Conservation (phyloP, 2,888 invertebrate species). For the Stenodema calcarata region DNA sequence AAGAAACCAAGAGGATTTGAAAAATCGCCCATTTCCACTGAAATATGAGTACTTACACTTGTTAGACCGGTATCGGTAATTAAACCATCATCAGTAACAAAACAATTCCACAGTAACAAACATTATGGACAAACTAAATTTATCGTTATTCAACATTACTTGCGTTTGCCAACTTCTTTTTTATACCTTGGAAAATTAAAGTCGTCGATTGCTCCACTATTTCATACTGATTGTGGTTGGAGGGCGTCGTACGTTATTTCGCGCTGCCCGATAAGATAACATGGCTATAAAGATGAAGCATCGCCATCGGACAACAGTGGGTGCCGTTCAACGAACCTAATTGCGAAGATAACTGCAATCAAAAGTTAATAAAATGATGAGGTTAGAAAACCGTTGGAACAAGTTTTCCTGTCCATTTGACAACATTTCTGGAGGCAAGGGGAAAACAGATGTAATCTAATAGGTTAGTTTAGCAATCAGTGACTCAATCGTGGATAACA, state of each 20-base stretch:
- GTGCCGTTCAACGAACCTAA: neutral
- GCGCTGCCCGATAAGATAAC: neutral
- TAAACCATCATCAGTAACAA: too few species aligned
- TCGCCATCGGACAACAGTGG: neutral
- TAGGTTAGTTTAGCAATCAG: too few species aligned
- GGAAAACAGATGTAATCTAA: too few species aligned
- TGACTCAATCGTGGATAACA: too few species aligned
- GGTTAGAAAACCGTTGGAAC: neutral
- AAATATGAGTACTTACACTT: too few species aligned
- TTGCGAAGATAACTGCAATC: neutral
- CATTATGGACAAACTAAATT: too few species aligned
- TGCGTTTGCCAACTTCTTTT: neutral
- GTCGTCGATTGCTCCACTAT: neutral
- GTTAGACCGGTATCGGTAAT: too few species aligned
- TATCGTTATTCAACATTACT: too few species aligned
- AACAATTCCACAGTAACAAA: too few species aligned
- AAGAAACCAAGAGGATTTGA: too few species aligned
- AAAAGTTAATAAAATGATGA: neutral
- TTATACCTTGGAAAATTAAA: neutral
- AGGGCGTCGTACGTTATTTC: neutral
- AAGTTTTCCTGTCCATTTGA: neutral
- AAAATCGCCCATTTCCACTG: too few species aligned
- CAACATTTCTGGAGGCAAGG: too few species aligned
- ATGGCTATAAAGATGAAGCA: neutral
- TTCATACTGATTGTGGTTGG: neutral